Percentiles rank a stretch among this genome's conserved stretches.
Evolutionary conservation across 2,888 invertebrate species (phyloP).

Genomic region (Aleiodes leptofemur): DNA sequence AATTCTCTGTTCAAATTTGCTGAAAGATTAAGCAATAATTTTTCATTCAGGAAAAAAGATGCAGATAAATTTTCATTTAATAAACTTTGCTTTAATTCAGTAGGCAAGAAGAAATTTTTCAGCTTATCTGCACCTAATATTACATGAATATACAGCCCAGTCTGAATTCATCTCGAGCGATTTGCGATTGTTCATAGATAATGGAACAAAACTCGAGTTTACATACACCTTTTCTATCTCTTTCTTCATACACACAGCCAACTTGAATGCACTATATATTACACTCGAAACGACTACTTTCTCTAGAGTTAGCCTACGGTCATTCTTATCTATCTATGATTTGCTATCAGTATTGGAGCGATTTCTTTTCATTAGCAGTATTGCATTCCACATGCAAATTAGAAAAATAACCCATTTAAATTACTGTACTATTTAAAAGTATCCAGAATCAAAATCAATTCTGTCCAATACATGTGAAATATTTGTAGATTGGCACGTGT

Average conservation of each 20-base stretch:
- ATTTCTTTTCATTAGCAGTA: conserved; percentile 45
- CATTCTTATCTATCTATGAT: conserved; percentile 61
- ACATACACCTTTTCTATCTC: conserved; percentile 45
- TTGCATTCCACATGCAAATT: conserved; percentile 23
- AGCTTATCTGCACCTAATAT: not conserved
- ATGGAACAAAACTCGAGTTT: conserved; percentile 54
- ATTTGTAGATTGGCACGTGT: not conserved
- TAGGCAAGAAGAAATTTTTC: too few species aligned
- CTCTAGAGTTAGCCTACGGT: conserved; percentile 54
- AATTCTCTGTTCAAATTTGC: too few species aligned
- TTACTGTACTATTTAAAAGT: not conserved
- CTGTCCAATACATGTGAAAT: not conserved
- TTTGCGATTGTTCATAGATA: conserved; percentile 63
- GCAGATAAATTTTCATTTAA: too few species aligned
- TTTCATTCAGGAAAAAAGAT: too few species aligned
- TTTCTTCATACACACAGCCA: not conserved
- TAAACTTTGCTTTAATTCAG: too few species aligned
- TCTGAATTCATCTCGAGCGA: conserved; percentile 49
- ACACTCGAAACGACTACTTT: conserved; percentile 57
- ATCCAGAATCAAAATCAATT: not conserved
- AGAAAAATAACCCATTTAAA: conserved; percentile 13
- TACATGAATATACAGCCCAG: not conserved
- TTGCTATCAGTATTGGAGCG: conserved; percentile 52
- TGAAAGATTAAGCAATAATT: too few species aligned
- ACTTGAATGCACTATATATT: conserved; percentile 44